Conservation (phyloP, 2,113 vertebrate genomes). For the Plecotus auritus region DNA sequence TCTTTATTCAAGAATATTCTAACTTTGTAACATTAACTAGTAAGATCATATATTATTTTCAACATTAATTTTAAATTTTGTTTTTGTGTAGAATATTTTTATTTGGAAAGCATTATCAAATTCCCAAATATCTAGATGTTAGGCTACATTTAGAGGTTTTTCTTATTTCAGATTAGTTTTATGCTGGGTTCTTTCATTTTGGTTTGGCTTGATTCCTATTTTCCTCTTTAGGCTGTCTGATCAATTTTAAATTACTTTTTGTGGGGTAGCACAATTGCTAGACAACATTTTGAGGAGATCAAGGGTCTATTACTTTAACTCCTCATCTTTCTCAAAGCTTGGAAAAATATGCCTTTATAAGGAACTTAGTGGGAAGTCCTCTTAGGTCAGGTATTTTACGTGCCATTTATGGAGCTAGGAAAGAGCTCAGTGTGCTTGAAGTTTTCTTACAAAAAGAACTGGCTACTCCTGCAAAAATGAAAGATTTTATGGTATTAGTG, state of each 20-base stretch:
- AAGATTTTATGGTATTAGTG: neutral
- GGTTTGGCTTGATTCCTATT: neutral
- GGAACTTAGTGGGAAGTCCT: neutral
- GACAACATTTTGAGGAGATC: neutral
- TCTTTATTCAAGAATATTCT: neutral
- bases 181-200: neutral
- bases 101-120: neutral
- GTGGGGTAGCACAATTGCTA: neutral
- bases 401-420: neutral
- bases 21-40: neutral
- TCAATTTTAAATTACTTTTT: neutral
- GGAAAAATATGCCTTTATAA: neutral
- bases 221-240: neutral
- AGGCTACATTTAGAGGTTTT: neutral
- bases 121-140: neutral
- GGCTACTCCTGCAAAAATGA: neutral
- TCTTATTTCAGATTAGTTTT: neutral
- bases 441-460: neutral
- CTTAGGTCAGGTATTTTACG: neutral
- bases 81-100: neutral
- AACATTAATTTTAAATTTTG: neutral
- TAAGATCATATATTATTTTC: neutral
- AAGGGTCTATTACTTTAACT: neutral
- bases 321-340: neutral
- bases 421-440: neutral